Base-by-base conservation (phyloP, 1,140 invertebrate species). In the Gonatopus flavifemur region DNA sequence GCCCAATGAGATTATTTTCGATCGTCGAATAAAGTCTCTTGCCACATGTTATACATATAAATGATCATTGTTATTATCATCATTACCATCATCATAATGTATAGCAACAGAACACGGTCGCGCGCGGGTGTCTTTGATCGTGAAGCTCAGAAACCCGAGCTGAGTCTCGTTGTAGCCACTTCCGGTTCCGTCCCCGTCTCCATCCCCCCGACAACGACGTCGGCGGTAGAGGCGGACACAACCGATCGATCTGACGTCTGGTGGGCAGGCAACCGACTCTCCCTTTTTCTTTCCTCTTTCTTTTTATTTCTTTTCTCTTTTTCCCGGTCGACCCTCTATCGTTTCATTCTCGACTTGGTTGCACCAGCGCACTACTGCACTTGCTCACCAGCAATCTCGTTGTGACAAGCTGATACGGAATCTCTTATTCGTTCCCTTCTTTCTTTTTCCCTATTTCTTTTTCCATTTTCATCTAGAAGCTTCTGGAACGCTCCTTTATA, bases 211-310 rank as follows among this genome's bases (percentile, higher is more conserved):
- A 32, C 30, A 43, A 28, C 45, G 15, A 10, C 12, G 40, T 36
- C 43, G 19, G 36, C 41, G 52, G 47, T 40, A 44, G 41, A 48
- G 25, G 46, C 55, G 49, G 45, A 52, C 52, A 49, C 55, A 52
- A 46, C 16, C 62, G 59, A 66, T 64, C 64, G 62, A 66, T 66
- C 25, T 49, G 39, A 38, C 52, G 51, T 53, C 51, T 53, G 51
- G 21, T 39, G 35, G 25, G 46, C 31, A 40, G 48, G 32, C 46
- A 46, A 19, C 28, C 30, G 13, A 41, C 25, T 16, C 25, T 35
- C 36, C 31, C 15, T 46, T 20, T 32, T 18, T 41, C 32, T 33
- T 18, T 35, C 20, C n/a, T 28, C 30, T n/a, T 20, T 24, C 21
- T 28, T 18, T 10, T 41, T 10, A 13, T 10, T 32, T 18, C 25